phyloP scores from a whole-genome alignment of 2,888 invertebrate species.

The Macrosoma leucophasiata region DNA sequence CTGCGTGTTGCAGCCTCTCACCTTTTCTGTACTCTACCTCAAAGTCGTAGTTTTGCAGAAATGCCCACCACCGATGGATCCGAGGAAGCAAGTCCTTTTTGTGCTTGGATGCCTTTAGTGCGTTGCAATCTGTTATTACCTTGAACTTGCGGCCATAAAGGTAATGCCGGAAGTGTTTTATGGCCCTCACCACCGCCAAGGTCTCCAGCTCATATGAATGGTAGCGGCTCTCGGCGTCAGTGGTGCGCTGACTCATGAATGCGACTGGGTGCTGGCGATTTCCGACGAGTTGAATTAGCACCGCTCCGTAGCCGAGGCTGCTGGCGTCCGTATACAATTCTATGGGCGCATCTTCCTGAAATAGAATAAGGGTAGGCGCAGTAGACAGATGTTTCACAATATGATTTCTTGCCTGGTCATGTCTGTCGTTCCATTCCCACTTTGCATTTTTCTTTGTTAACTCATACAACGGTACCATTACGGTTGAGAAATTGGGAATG shows the following conservation, averaged over 20 bases:
- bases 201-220: slow-evolving; percentile 25
- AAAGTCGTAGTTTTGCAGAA: slow-evolving; percentile 27
- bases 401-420: slow-evolving; percentile 1
- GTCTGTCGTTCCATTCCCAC: slow-evolving; percentile 11
- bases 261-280: slow-evolving; percentile 12
- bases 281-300: slow-evolving; percentile 11
- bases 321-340: slow-evolving; percentile 26
- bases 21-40: slow-evolving; percentile 21
- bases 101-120: slow-evolving; percentile 28
- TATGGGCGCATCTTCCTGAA: slow-evolving; percentile 6
- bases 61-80: slow-evolving; percentile 32
- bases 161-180: slow-evolving; percentile 30
- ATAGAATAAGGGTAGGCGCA: slow-evolving; percentile 5
- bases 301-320: slow-evolving; percentile 19
- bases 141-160: slow-evolving; percentile 21
- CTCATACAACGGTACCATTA: slow-evolving; percentile 15
- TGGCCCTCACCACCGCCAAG: slow-evolving; percentile 21
- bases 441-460: slow-evolving; percentile 14
- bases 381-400: slow-evolving; percentile 8
- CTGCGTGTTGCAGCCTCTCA: slow-evolving; percentile 13
- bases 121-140: slow-evolving; percentile 27
- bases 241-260: slow-evolving; percentile 19
- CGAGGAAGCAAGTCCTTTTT: slow-evolving; percentile 30
- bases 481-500: slow-evolving; percentile 17
- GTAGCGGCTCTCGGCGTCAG: slow-evolving; percentile 20